These are phyloP conservation scores for Diplazon laetatorius DNA, from an alignment of 2,888 invertebrate genomes.

Conservation along the genomic window DNA sequence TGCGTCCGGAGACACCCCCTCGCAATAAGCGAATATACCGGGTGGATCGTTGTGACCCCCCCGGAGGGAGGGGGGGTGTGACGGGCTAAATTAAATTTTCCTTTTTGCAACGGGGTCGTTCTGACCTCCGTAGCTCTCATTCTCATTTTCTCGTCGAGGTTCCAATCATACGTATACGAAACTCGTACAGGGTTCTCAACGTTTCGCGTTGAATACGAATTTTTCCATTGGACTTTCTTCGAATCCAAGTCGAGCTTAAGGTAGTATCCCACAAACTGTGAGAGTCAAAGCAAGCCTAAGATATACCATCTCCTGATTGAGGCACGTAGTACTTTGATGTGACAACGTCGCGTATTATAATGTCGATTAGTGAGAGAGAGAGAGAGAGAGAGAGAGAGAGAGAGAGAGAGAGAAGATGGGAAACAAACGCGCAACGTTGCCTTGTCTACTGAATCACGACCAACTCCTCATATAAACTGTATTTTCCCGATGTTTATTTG, in stretches of 20 bases:
- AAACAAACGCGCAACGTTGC: too few relatives aligned
- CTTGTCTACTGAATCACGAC: too few relatives aligned
- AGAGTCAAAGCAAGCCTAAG: too few relatives aligned
- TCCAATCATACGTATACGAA: conserved; percentile 72
- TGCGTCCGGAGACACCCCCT: conserved; percentile 66
- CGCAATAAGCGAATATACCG: conserved; percentile 68
- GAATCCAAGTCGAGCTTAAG: too few relatives aligned
- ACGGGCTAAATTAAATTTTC: conserved; percentile 77
- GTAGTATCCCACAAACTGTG: too few relatives aligned
- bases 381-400: conserved; percentile 18
- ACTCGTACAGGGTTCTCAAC: conserved; percentile 72
- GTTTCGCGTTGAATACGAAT: conserved; percentile 16
- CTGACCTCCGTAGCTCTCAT: conserved; percentile 68
- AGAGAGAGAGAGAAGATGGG: background rate
- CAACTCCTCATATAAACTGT: too few relatives aligned
- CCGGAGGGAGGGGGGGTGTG: too few relatives aligned
- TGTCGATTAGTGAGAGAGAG: background rate
- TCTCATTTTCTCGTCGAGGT: conserved; percentile 54
- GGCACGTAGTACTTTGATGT: too few relatives aligned
- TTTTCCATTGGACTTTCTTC: background rate
- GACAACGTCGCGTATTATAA: too few relatives aligned
- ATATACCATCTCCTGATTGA: too few relatives aligned
- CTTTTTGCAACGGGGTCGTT: conserved; percentile 74
- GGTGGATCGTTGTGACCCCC: conserved; percentile 60
- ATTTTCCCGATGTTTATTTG: too few relatives aligned